Evolutionary conservation across 2,113 vertebrate species (phyloP).

Genomic region (Amblyornis subalaris): DNA sequence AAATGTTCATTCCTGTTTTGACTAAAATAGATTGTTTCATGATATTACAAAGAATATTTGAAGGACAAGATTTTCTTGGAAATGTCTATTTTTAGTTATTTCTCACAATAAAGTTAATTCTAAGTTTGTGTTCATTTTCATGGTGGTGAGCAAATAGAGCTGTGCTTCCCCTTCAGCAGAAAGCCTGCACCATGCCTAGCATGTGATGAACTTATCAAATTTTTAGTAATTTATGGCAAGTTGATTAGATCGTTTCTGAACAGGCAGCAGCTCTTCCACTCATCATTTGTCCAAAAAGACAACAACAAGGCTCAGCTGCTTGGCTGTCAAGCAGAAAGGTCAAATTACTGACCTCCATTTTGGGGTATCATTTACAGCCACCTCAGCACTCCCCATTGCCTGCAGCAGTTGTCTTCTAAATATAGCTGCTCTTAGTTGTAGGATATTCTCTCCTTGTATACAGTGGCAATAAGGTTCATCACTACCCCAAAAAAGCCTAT

Average conservation of each 20-base stretch:
- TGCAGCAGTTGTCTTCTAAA: slow-evolving; percentile 57
- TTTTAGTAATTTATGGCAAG: neutral
- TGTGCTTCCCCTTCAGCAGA: neutral
- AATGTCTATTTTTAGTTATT: neutral
- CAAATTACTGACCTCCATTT: slow-evolving; percentile 61
- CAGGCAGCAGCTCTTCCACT: slow-evolving; percentile 40
- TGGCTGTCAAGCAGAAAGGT: slow-evolving; percentile 61
- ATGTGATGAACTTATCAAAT: neutral
- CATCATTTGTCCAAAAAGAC: slow-evolving; percentile 37
- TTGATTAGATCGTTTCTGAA: slow-evolving; percentile 3
- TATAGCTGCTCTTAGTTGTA: slow-evolving; percentile 43
- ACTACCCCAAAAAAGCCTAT: neutral
- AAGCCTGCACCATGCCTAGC: neutral
- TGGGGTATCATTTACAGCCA: slow-evolving; percentile 67
- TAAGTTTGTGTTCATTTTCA: neutral
- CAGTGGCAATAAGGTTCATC: neutral
- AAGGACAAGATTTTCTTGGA: neutral
- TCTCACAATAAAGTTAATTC: neutral
- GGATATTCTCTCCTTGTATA: neutral
- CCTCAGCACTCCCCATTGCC: slow-evolving; percentile 55
- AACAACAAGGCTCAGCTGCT: slow-evolving; percentile 63
- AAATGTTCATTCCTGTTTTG: neutral
- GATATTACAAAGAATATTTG: neutral
- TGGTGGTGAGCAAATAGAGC: neutral
- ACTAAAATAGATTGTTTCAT: neutral